These are phyloP conservation scores for Anoplopoma fimbria DNA, from an alignment of 2,113 vertebrate genomes.

Conservation along the genomic window DNA sequence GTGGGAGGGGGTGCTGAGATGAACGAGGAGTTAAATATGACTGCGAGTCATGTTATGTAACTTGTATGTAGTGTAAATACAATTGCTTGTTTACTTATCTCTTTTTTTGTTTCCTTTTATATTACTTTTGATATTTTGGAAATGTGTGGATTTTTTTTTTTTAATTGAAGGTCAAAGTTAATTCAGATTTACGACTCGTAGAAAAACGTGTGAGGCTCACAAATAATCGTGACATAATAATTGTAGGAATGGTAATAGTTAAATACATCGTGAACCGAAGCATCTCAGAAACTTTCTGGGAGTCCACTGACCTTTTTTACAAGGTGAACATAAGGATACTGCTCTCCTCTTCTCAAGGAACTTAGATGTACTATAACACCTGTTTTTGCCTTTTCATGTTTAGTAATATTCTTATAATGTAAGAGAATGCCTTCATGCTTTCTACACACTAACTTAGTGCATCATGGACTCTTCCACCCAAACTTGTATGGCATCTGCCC, in stretches of 20 bases:
- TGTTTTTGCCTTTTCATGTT: constrained; percentile 82
- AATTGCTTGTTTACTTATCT: constrained; percentile 95
- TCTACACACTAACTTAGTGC: constrained; percentile 77
- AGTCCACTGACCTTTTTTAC: constrained; percentile 73
- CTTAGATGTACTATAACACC: constrained; percentile 79
- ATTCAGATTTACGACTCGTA: constrained; percentile 56
- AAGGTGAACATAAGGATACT: constrained; percentile 66
- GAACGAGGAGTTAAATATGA: constrained; percentile 51
- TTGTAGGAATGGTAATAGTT: constrained; percentile 65
- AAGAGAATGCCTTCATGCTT: constrained; percentile 84
- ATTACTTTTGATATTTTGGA: constrained; percentile 80
- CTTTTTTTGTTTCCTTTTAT: constrained; percentile 81
- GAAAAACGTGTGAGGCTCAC: constrained; percentile 61
- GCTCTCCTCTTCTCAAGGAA: constrained; percentile 80
- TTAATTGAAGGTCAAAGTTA: constrained; percentile 58
- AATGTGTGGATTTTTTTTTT: constrained; percentile 72
- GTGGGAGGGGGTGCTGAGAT: constrained; percentile 1
- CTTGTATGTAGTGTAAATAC: constrained; percentile 98
- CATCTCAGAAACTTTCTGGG: constrained; percentile 65
- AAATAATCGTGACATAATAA: constrained; percentile 59
- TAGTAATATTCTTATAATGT: constrained; percentile 79
- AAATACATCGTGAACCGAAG: constrained; percentile 58
- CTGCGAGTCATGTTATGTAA: constrained; percentile 74
- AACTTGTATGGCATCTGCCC: constrained; percentile 60
- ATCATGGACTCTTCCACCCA: constrained; percentile 69